Conservation (phyloP, 2,888 invertebrate species). For the Synergus itoensis region DNA sequence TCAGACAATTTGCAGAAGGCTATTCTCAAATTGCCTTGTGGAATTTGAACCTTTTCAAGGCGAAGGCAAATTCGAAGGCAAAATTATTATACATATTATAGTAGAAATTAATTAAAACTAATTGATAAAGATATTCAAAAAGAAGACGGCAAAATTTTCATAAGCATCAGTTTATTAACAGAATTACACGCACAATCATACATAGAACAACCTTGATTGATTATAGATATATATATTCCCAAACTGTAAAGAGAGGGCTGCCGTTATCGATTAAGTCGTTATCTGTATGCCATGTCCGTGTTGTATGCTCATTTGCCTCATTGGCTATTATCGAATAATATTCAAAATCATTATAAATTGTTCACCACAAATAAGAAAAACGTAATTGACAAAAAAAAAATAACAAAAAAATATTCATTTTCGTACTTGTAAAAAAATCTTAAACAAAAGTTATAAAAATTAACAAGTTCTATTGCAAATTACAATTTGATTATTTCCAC, state of each 20-base stretch:
- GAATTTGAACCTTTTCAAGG: neutral
- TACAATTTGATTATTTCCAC: neutral
- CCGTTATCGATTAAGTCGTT: conserved; percentile 70
- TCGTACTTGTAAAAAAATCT: neutral
- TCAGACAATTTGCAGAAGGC: conserved; percentile 15
- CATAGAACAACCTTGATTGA: conserved; percentile 73
- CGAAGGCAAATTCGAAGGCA: neutral
- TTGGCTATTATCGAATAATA: conserved; percentile 44
- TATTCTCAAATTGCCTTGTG: neutral
- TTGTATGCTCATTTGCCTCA: conserved; percentile 55
- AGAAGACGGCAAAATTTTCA: conserved; percentile 58
- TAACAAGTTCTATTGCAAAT: neutral
- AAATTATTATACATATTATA: neutral
- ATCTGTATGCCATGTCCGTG: conserved; percentile 75
- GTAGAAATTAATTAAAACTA: neutral
- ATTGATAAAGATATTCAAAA: neutral
- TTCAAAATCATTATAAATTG: conserved; percentile 27
- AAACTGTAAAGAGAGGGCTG: conserved; percentile 63
- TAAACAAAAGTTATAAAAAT: neutral
- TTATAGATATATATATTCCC: conserved; percentile 47
- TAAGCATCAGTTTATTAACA: conserved; percentile 77
- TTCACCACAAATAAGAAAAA: conserved; percentile 35
- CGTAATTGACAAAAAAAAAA: neutral
- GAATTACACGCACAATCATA: conserved; percentile 76
- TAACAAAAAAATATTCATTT: neutral